Evolutionary conservation across 1,140 invertebrate species (phyloP), one percentile per base, ranked within the genome.

Genomic region (Oryctes rhinoceros): DNA sequence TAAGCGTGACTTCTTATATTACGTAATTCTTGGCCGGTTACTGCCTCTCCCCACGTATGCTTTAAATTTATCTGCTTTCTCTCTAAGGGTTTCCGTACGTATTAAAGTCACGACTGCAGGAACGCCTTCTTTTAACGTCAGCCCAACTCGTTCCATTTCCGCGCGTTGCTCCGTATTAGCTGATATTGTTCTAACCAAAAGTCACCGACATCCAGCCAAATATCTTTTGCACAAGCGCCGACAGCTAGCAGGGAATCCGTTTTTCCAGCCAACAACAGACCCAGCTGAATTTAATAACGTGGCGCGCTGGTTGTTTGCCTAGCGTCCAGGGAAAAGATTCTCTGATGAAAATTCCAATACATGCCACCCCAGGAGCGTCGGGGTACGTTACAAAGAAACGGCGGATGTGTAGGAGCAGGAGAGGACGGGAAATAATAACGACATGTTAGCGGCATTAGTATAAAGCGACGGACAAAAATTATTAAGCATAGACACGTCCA

Each of bases 321-420:
- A 71, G 65, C 65, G 65, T 71, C 65, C 65, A 71, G 65, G 18
- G 65, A 71, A 71, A 24, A 71, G 24, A 71, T 13, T 71, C 65
- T 71, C 65, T 71, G 65, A 71, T 71, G 65, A 71, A 71, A 71
- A 71, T 71, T 71, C 65, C 65, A 71, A 71, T 71, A 71, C 65
- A 71, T 9, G 20, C 65, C 53, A 20, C 53, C 20, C 18, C 65
- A 15, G 10, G 20, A 71, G 24, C 65, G 65, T 71, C 24, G 65
- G n/a, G n/a, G 65, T 13, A 71, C 20, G 35, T 71, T 30, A 30
- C 20, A 37, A 37, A 71, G 35, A 71, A 15, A 24, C 65, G 24
- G 20, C 24, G 37, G 65, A 71, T 35, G 35, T 35, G 65, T 9
- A 24, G 65, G 20, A 35, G 65, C 7, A 37, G 24, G 24, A 13